These are phyloP conservation scores for Apocheima hispidaria DNA, from an alignment of 2,888 invertebrate species.

Conservation along the genomic window DNA sequence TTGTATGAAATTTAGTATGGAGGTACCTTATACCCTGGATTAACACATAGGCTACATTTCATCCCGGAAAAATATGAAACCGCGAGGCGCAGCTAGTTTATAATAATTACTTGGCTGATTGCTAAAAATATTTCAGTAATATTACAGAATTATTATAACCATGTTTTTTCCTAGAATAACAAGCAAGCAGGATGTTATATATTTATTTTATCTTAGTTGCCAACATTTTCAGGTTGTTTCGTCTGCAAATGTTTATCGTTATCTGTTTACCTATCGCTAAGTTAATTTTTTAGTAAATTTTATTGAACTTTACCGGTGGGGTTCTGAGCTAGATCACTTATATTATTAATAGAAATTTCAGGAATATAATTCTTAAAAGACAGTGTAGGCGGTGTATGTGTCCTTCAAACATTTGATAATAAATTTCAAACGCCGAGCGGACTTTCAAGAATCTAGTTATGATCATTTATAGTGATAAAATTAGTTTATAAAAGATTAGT, in stretches of 20 bases:
- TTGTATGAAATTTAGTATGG: too few species aligned
- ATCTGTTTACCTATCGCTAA: constrained; percentile 9
- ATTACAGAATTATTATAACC: too few species aligned
- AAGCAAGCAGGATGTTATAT: too few species aligned
- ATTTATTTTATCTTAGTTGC: background rate
- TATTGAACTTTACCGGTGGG: constrained; percentile 25
- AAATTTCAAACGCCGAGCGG: constrained; percentile 6
- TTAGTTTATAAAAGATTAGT: constrained; percentile 22
- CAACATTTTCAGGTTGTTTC: background rate
- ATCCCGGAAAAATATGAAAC: too few species aligned
- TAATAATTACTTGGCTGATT: too few species aligned
- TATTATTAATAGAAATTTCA: constrained; percentile 8
- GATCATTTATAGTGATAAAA: constrained; percentile 1
- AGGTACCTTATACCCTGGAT: too few species aligned
- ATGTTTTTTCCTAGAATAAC: too few species aligned
- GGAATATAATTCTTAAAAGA: constrained; percentile 11
- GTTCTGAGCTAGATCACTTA: constrained; percentile 13
- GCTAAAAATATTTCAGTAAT: too few species aligned
- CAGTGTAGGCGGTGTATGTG: constrained; percentile 11
- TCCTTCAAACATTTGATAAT: constrained; percentile 1
- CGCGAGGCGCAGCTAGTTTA: too few species aligned
- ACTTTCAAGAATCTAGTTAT: background rate
- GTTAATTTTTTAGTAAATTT: constrained; percentile 6
- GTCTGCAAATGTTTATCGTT: background rate
- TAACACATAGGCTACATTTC: too few species aligned